Base-by-base conservation (phyloP, 2,797 vertebrate species). In the Mus spretus region DNA sequence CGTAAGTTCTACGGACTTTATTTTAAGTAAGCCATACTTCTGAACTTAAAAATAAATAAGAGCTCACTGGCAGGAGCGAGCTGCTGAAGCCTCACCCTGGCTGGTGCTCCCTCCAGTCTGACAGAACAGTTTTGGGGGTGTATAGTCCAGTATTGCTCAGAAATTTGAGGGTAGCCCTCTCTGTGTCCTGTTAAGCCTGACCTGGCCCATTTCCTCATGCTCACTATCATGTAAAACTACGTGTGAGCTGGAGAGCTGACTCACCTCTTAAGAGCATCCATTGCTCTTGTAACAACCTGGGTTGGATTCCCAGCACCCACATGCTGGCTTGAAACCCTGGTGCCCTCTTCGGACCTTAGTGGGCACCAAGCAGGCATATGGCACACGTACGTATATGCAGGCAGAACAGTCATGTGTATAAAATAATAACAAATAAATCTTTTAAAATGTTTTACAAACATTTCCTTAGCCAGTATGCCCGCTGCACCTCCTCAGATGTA, bases 21-120 rank as follows among this genome's bases (percentile, higher is more conserved):
- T 92, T 87, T 91, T 89, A 91, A 95, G 61, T 78, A 80, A 92
- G 85, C 37, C 50, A 24, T 61, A 65, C 40, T 95, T 89, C 88
- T 1, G 37, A 50, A 63, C 88, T 88, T 65, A 24, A 74, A 92
- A 85, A 59, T 15, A 88, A 57, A 90, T 80, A 93, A 47, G 12
- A 84, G 74, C 50, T 96, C 8, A 37, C 0, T 8, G 3, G 78
- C 88, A 92, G 75, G 24, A 59, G 44, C 10, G 50, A 93, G 70
- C 34, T 72, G 63, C 15, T 24, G 22, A 57, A 31, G 31, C 28
- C 53, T 31, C 59, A 20, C 4, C 57, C 75, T 82, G 55, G 17
- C 50, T 61, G n/a, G 13, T 10, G 44, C 4, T 37, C 59, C 28
- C 44, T 26, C 67, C 13, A 31, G 50, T 70, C 9, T 63, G 55